Evolutionary conservation across 2,888 invertebrate genomes (phyloP), one percentile per base, ranked within the genome.

Genomic region (Melolontha melolontha): DNA sequence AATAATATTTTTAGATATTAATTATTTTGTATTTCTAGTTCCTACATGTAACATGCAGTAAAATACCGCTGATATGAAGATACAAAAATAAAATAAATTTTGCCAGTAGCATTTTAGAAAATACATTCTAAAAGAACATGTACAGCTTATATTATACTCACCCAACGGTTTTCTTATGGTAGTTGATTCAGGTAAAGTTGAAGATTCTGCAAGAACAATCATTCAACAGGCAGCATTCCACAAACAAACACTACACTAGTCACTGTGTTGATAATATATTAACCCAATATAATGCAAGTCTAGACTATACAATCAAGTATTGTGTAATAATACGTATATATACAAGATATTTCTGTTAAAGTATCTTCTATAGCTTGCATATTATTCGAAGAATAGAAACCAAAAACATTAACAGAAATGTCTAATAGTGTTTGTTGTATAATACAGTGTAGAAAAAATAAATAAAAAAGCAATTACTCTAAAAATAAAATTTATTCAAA

Each of bases 111-210:
- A 47, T n/a, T 47, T 17, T 47, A 47, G 17, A 17, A 47, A 47
- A 47, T 17, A 47, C 47, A 47, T 16, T 17, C 7, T 16, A 14
- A 14, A 47, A 16, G 16, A 47, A 47, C 14, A 47, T 16, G 17
- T 47, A 16, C 14, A 47, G 16, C 10, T 64, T 14, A 22, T 29
- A n/a, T 17, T 22, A 51, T 79, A 83, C 87, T 86, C 86, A 87
- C 87, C 87, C 81, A 87, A 80, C 75, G 86, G 86, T 81, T 86
- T 86, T 85, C 85, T 84, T 83, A 87, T 85, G 84, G 77, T 76
- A 76, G 78, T 78, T 78, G 77, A 74, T 72, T 78, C 79, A 74
- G 78, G 74, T 72, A 75, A 76, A 73, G 72, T 72, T 72, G 80
- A 76, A 74, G 80, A 73, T 78, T 81, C 81, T 81, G 82, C 75